phyloP scores from a whole-genome alignment of 2,888 invertebrate genomes.

The Meteorus cinctellus region DNA sequence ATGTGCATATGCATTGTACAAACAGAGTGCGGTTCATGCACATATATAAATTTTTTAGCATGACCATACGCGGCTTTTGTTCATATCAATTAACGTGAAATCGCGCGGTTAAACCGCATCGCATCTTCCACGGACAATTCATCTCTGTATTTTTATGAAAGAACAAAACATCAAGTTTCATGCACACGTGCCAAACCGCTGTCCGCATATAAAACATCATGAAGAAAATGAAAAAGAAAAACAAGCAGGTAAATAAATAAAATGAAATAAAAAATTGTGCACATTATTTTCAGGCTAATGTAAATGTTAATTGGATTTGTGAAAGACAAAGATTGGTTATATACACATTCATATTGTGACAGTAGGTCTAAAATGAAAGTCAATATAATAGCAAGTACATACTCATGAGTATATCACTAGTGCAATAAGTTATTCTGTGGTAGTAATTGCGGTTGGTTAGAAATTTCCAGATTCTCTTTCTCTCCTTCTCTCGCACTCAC shows the following conservation, averaged over 20 bases:
- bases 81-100: constrained; percentile 41
- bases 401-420: not conserved
- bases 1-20: not conserved
- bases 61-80: constrained; percentile 24
- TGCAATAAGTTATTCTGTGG: constrained; percentile 12
- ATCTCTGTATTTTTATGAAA: constrained; percentile 8
- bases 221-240: not conserved
- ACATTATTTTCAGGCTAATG: constrained; percentile 9
- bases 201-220: not conserved
- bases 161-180: constrained; percentile 2
- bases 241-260: not conserved
- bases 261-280: not conserved
- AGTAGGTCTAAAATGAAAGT: not conserved
- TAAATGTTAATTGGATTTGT: constrained; percentile 18
- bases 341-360: not conserved
- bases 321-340: constrained; percentile 3
- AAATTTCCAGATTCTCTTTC: constrained; percentile 6
- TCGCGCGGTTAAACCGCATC: constrained; percentile 42
- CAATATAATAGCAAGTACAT: constrained; percentile 1
- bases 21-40: constrained; percentile 11
- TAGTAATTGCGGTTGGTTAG: not conserved
- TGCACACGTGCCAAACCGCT: constrained; percentile 33
- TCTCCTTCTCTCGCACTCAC: constrained; percentile 11
- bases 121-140: constrained; percentile 6
- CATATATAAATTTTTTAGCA: constrained; percentile 10